Evolutionary conservation across 2,888 invertebrate species (phyloP).

Genomic region (Catonia carolina): DNA sequence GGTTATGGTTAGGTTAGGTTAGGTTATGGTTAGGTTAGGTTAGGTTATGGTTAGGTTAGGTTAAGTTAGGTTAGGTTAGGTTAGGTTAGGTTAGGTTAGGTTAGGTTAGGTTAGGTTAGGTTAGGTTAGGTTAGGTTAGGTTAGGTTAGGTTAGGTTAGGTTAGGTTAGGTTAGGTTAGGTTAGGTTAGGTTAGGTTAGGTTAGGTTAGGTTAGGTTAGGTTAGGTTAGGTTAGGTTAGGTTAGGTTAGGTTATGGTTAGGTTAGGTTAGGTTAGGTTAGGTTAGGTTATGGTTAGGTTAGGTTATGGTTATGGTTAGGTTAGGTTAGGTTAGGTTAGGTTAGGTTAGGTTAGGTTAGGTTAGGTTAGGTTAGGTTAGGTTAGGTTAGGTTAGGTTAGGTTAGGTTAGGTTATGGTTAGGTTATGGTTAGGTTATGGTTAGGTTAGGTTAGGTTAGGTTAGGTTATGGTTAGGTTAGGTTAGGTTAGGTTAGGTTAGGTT

Average conservation of each 20-base stretch:
- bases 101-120: conserved; percentile 26
- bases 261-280: too few relatives aligned
- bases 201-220: conserved; percentile 18
- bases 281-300: conserved; percentile 19
- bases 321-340: conserved; percentile 24
- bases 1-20: too few relatives aligned
- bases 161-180: conserved; percentile 24
- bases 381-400: conserved; percentile 30
- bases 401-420: too few relatives aligned
- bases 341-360: conserved; percentile 27
- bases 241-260: too few relatives aligned
- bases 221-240: conserved; percentile 28
- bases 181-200: conserved; percentile 17
- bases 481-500: conserved; percentile 19
- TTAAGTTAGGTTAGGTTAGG: conserved; percentile 26
- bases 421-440: too few relatives aligned
- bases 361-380: conserved; percentile 30
- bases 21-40: too few relatives aligned
- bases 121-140: too few relatives aligned
- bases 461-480: too few relatives aligned
- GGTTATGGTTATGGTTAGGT: conserved; percentile 14
- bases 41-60: conserved; percentile 26
- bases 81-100: conserved; percentile 28
- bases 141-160: conserved; percentile 22
- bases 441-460: too few relatives aligned